Conservation (phyloP, 64 coral and sea anemone genomes). For the Stichodactyla helianthus region DNA sequence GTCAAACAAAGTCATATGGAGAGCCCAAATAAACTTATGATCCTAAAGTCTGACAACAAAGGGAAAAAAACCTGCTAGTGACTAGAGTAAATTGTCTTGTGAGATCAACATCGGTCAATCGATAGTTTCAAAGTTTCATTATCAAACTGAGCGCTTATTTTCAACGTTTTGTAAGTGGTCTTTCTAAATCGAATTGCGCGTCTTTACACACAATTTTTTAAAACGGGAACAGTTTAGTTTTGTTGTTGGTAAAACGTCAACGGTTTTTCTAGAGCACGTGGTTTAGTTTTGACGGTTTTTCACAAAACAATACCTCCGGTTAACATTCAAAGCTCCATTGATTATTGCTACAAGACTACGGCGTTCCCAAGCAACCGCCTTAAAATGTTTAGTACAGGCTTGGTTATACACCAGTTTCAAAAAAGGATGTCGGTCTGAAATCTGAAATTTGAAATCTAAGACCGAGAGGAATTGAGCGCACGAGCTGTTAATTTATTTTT, state of each 20-base stretch:
- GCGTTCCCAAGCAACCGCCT: not conserved
- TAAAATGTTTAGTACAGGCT: not conserved
- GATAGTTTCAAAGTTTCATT: no score
- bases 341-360: constrained; percentile 8
- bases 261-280: constrained; percentile 7
- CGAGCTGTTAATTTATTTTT: no score
- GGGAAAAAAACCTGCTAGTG: not conserved
- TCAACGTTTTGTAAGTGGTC: no score
- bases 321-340: not conserved
- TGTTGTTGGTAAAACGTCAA: not conserved
- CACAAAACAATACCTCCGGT: not conserved
- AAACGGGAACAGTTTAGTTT: not conserved
- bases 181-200: no score
- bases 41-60: not conserved
- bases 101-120: not conserved
- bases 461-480: no score
- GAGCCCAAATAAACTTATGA: not conserved
- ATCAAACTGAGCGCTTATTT: no score
- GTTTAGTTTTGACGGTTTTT: constrained; percentile 16
- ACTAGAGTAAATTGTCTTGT: not conserved
- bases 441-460: no score
- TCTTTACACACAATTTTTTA: not conserved
- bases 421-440: no score
- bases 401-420: not conserved
- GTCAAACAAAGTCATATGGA: not conserved